phyloP scores from a whole-genome alignment of 2,797 vertebrate species.

The Ptychadena robeensis region DNA sequence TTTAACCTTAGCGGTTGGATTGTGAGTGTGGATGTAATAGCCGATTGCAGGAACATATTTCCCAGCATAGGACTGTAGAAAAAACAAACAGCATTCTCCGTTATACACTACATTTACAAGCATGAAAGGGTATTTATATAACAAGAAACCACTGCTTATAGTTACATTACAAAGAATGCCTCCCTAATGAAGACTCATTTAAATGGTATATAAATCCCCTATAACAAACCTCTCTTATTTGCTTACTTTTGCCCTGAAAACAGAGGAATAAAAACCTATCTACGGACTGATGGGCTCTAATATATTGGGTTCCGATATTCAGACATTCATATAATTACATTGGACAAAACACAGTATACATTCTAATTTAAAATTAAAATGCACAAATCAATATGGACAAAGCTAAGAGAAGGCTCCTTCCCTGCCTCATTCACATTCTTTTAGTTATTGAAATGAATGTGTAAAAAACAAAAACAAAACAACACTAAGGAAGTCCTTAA shows the following conservation, averaged over 20 bases:
- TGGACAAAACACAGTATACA: no score
- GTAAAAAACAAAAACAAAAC: no score
- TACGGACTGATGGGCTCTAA: no score
- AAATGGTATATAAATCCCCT: background rate
- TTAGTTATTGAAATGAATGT: no score
- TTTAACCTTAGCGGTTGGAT: constrained; percentile 75
- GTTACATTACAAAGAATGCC: background rate
- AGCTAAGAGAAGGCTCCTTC: no score
- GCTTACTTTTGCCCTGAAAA: background rate
- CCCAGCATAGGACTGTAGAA: constrained; percentile 79
- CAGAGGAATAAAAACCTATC: no score
- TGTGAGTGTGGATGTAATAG: constrained; percentile 83
- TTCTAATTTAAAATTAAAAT: no score
- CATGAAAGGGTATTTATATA: background rate
- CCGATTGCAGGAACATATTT: constrained; percentile 84
- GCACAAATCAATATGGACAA: no score
- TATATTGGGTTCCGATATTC: no score
- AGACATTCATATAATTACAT: no score
- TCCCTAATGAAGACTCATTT: background rate
- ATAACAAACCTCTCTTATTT: background rate
- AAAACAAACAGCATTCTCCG: background rate
- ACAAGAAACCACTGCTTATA: background rate
- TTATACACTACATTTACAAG: background rate
- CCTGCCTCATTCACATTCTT: no score
- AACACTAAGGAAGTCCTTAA: no score